Evolutionary conservation across 2,797 vertebrate genomes (phyloP).

Genomic region (Mus caroli): DNA sequence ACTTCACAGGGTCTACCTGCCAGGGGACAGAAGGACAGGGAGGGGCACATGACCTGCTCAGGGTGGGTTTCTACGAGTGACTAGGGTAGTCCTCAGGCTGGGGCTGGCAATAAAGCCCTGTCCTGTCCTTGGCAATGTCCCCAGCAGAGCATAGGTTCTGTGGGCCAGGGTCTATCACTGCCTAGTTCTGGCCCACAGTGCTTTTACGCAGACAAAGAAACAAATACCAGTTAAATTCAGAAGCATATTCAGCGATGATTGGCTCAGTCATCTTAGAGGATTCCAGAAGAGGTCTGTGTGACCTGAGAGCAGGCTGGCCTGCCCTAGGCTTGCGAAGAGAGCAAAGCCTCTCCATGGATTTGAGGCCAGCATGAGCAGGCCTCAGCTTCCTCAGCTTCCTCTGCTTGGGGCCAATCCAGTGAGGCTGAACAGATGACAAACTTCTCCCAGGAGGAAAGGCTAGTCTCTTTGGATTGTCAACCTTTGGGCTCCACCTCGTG

Average conservation of each 20-base stretch:
- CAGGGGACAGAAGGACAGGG: neutral
- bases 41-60: neutral
- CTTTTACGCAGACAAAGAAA: neutral
- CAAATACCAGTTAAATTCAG: neutral
- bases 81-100: neutral
- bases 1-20: conserved; percentile 92
- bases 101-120: neutral
- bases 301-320: neutral
- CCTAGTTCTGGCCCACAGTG: neutral
- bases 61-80: neutral
- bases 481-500: too few species aligned
- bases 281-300: neutral
- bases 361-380: neutral
- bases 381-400: too few species aligned
- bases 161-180: neutral
- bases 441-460: neutral
- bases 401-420: neutral
- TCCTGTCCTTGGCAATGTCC: neutral
- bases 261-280: neutral
- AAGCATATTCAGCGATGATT: too few species aligned
- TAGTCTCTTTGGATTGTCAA: neutral
- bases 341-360: neutral
- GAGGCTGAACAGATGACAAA: neutral
- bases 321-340: neutral
- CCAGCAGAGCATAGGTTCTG: neutral